A percentile compares a stretch with the other conserved stretches of the same genome.
These are phyloP conservation scores for Cotesia congregata DNA, from an alignment of 2,888 invertebrate genomes.

Conservation along the genomic window DNA sequence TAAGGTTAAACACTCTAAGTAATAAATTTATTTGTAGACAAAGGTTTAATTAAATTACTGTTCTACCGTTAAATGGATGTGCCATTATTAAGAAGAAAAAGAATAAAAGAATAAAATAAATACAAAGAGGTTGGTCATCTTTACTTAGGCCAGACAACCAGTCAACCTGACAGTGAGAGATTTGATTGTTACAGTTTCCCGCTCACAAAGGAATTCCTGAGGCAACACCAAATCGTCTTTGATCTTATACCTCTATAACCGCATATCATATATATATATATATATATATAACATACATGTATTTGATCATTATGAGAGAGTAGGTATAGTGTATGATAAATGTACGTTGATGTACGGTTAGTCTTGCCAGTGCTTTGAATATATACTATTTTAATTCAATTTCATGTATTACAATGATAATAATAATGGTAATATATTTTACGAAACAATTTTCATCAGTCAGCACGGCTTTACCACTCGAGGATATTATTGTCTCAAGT, in stretches of 20 bases:
- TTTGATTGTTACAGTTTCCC: slow-evolving; percentile 1
- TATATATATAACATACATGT: not conserved
- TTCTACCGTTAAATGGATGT: not conserved
- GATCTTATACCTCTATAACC: not conserved
- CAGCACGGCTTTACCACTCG: not conserved
- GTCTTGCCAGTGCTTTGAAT: not conserved
- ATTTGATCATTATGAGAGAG: not conserved
- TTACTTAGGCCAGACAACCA: not conserved
- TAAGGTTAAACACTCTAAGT: no score
- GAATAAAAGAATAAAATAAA: not conserved
- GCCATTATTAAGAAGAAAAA: not conserved
- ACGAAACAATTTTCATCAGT: not conserved
- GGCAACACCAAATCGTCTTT: slow-evolving; percentile 16
- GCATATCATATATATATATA: not conserved
- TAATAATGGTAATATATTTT: not conserved
- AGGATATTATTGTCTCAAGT: not conserved
- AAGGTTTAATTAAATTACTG: not conserved
- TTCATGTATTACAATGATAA: not conserved
- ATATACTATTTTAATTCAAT: not conserved
- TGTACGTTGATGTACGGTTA: not conserved
- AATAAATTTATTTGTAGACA: not conserved
- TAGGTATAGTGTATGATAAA: not conserved
- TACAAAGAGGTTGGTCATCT: not conserved
- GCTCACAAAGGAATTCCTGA: slow-evolving; percentile 25
- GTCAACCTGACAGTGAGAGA: not conserved